Evolutionary conservation across 2,113 vertebrate genomes (phyloP).

Genomic region (Prunella fulvescens): DNA sequence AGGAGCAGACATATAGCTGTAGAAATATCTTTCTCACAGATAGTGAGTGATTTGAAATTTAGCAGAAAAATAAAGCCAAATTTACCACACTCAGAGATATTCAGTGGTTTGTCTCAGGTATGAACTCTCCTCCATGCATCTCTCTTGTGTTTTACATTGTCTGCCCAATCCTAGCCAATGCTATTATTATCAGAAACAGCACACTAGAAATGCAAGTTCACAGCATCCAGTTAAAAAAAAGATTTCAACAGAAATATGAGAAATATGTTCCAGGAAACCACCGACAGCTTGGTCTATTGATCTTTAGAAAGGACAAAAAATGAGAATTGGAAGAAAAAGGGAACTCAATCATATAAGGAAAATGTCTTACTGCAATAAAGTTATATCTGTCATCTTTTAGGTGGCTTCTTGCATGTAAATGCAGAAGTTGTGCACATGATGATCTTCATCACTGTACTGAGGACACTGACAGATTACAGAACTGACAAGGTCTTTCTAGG

Average conservation of each 20-base stretch:
- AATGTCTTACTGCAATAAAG: background rate
- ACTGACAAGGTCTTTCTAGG: background rate
- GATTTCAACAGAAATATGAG: background rate
- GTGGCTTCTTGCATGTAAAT: background rate
- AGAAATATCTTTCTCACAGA: background rate
- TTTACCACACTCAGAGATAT: background rate
- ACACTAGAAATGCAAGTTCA: background rate
- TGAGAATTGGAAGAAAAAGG: background rate
- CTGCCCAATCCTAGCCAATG: background rate
- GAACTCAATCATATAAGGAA: background rate
- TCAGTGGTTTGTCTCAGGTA: background rate
- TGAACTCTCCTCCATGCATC: accelerated
- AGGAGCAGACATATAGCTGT: background rate
- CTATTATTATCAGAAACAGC: background rate
- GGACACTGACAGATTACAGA: background rate
- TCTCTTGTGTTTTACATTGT: background rate
- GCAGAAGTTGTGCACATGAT: background rate
- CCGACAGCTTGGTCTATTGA: background rate
- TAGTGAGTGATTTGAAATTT: background rate
- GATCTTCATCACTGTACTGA: background rate
- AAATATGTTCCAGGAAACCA: background rate
- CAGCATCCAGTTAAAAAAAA: background rate
- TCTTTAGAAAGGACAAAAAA: background rate
- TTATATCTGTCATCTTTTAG: background rate
- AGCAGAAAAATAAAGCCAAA: background rate